Evolutionary conservation across 1,140 invertebrate genomes (phyloP).

Genomic region (Sesamia nonagrioides): DNA sequence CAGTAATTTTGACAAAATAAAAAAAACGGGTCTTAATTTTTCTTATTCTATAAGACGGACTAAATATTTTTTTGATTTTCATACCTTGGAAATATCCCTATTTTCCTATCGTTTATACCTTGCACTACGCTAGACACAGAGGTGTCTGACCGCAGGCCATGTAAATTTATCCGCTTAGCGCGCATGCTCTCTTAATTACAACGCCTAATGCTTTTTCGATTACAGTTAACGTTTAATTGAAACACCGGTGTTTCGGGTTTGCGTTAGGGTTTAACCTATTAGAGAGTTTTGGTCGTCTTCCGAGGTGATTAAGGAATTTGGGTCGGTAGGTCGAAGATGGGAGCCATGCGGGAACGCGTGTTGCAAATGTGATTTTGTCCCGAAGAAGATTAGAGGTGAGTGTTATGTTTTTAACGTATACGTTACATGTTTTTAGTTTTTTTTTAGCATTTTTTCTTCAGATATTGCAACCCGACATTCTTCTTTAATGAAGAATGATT

Average conservation of each 20-base stretch:
- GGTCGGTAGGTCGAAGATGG: conserved; percentile 10
- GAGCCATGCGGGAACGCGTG: background rate
- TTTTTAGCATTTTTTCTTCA: too few relatives aligned
- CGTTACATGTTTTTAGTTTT: background rate
- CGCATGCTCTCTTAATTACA: conserved; percentile 47
- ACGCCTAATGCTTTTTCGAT: conserved; percentile 71
- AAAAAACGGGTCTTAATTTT: too few relatives aligned
- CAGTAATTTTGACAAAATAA: too few relatives aligned
- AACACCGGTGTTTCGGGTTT: conserved; percentile 4
- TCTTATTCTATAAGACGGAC: too few relatives aligned
- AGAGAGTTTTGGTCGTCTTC: background rate
- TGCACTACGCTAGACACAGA: conserved; percentile 12
- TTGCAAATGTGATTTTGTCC: background rate
- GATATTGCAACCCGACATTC: too few relatives aligned
- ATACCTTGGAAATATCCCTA: too few relatives aligned
- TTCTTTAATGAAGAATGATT: too few relatives aligned
- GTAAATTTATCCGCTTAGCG: conserved; percentile 63
- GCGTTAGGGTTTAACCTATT: conserved; percentile 11
- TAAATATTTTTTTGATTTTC: too few relatives aligned
- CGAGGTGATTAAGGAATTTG: conserved; percentile 42
- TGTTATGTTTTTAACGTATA: background rate
- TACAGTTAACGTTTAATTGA: conserved; percentile 47
- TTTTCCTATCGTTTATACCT: background rate
- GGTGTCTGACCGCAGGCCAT: conserved; percentile 62
- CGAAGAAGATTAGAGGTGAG: background rate